Evolutionary conservation across 2,797 vertebrate species (phyloP).

Genomic region (Pseudochirops cupreus): DNA sequence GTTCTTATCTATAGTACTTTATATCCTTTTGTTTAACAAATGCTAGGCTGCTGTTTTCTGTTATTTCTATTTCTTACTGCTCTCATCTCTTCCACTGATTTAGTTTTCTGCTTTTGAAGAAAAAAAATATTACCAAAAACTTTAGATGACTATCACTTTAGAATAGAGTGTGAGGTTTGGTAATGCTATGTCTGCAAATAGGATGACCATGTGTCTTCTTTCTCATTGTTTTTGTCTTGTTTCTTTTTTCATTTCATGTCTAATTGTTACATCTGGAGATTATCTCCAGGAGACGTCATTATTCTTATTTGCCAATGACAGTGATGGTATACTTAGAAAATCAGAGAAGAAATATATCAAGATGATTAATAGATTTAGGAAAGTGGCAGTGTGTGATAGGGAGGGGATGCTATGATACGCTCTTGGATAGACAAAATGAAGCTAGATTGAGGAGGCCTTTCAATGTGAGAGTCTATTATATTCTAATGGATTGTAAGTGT

Average conservation of each 20-base stretch:
- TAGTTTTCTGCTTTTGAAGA: no score
- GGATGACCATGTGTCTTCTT: no score
- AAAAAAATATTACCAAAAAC: no score
- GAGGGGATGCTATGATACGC: not conserved
- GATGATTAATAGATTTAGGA: not conserved
- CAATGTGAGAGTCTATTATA: not conserved
- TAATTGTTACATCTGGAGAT: not conserved
- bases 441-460: not conserved
- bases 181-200: no score
- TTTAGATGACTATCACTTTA: no score
- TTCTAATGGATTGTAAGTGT: not conserved
- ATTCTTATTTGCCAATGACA: not conserved
- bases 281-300: not conserved
- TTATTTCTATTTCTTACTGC: no score
- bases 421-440: not conserved
- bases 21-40: no score
- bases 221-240: not conserved
- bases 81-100: no score
- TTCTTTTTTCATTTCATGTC: not conserved
- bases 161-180: no score
- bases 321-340: not conserved
- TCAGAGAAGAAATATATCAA: not conserved
- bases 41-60: no score
- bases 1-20: no score
- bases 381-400: not conserved